Percentiles rank a stretch among this genome's conserved stretches.
These are phyloP conservation scores for Neodiprion fabricii DNA, from an alignment of 1,140 invertebrate species.

Conservation along the genomic window DNA sequence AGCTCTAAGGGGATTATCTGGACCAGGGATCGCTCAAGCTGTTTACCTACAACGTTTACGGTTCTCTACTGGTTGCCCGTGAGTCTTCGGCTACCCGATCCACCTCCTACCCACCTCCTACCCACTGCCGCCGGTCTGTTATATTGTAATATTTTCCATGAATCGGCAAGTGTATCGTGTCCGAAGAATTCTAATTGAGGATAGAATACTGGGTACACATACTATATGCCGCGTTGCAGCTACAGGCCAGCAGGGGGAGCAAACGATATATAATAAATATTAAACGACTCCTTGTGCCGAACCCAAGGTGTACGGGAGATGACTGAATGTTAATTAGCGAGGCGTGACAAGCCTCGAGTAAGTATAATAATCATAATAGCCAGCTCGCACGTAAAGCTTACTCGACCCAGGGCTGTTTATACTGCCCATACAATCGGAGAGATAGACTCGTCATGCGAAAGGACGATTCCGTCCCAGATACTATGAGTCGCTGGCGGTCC, in stretches of 20 bases:
- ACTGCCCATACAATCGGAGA: no score
- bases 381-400: not conserved
- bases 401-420: not conserved
- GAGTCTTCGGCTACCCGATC: not conserved
- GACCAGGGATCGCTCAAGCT: no score
- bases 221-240: conserved; percentile 28
- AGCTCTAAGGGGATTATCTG: no score
- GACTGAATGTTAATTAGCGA: conserved; percentile 58
- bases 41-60: no score
- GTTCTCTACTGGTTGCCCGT: not conserved
- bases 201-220: not conserved
- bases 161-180: conserved; percentile 37
- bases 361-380: conserved; percentile 15
- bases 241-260: conserved; percentile 39
- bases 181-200: not conserved
- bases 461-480: no score
- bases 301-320: conserved; percentile 37
- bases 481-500: no score
- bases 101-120: not conserved
- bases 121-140: conserved; percentile 11
- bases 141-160: conserved; percentile 58
- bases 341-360: conserved; percentile 51
- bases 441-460: no score
- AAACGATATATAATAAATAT: conserved; percentile 55
- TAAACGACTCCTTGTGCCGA: conserved; percentile 40